Evolutionary conservation across 2,888 invertebrate genomes (phyloP), one percentile per base, ranked within the genome.

Genomic region (Crepidodera aurea): DNA sequence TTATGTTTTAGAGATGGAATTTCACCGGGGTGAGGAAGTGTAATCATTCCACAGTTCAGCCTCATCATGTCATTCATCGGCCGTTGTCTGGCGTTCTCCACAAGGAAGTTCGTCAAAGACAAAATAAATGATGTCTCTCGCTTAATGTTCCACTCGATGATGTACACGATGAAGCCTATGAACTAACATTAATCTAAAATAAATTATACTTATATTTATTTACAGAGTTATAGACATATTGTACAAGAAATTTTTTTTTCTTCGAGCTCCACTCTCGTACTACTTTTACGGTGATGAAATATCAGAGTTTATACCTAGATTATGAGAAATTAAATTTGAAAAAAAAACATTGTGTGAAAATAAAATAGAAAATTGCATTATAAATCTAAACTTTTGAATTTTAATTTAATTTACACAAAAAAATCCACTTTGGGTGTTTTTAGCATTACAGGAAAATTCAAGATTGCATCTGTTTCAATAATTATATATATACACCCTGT

Each of bases 161-260:
- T 69, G 73, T 74, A 78, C 75, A 73, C 69, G 72, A 74, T 67
- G 73, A 72, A 70, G 65, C 69, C 67, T 64, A 70, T 68, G 69
- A 68, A 68, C 64, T 59, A 62, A 70, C 73, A 72, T 75, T 74
- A 73, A 71, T 72, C 69, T 71, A 71, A 75, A 77, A 77, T 78
- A 77, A 78, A 77, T 77, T 78, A 78, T 73, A 77, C 71, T 71
- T 76, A 74, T 74, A 58, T 73, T 71, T 77, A 72, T 72, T 69
- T 71, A 72, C 71, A 73, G 62, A 61, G 27, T 55, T 64, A 64
- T 57, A 73, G 69, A 72, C 70, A 74, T 75, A 74, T 71, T 74
- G 69, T 76, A 76, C 76, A 77, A 64, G 64, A 68, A 66, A 63
- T 19, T 56, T n/a, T 39, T 39, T 40, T 53, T 44, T 51, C 51